phyloP scores from a whole-genome alignment of 2,113 vertebrate species.

The Colius striatus region DNA sequence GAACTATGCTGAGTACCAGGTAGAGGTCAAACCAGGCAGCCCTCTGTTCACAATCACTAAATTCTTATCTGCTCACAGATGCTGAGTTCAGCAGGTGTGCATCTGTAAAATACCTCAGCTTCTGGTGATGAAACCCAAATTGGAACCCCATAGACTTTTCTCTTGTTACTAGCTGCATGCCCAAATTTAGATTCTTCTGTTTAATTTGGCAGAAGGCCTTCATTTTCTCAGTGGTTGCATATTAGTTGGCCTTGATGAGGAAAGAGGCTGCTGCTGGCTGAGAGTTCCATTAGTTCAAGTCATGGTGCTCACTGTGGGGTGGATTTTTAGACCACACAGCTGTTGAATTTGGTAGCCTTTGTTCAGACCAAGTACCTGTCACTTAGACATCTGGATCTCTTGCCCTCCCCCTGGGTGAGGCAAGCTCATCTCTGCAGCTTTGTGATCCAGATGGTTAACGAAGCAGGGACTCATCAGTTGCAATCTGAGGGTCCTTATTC shows the following conservation, averaged over 20 bases:
- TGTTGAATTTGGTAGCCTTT: background rate
- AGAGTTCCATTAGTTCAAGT: background rate
- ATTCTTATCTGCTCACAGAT: background rate
- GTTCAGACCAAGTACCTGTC: background rate
- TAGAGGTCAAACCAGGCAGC: slow-evolving; percentile 34
- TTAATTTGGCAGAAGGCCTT: background rate
- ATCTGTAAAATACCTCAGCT: background rate
- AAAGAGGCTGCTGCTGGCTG: background rate
- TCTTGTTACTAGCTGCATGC: background rate
- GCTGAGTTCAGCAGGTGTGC: background rate
- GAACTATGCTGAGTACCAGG: slow-evolving; percentile 98
- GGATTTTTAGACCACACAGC: background rate
- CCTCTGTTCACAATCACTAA: background rate
- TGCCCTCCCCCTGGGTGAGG: background rate
- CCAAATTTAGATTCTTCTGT: background rate
- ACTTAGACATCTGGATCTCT: background rate
- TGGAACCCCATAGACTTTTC: background rate
- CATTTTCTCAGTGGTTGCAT: background rate
- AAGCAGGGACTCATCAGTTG: background rate
- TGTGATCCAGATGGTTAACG: background rate
- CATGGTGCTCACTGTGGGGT: rapidly evolving
- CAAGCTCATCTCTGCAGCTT: background rate
- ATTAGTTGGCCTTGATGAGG: background rate
- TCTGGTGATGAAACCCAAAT: background rate
- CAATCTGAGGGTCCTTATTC: too few relatives aligned